Base-by-base conservation (phyloP, 2,113 vertebrate species). In the Motacilla tschutschensis region DNA sequence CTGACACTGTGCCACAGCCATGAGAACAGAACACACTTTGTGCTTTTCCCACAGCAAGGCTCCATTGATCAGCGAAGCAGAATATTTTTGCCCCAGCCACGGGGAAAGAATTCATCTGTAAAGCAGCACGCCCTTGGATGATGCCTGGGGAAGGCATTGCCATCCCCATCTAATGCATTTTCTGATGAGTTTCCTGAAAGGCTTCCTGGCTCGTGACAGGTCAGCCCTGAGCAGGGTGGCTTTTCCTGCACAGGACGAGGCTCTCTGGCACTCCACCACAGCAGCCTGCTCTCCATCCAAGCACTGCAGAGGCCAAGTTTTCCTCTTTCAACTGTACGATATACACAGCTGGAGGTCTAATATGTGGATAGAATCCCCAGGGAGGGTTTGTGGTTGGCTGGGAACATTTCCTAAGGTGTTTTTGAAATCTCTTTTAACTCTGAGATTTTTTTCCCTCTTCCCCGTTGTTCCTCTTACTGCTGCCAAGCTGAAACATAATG, bases 361-460 rank as follows among this genome's bases (percentile, higher is more conserved):
- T 38, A 77, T 6, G 33, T 48, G 75, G 28, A 70, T 1, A 38
- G 41, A 53, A 60, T 67, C 80, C 66, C 74, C 44, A 33, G 77
- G 83, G 88, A 89, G 21, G 67, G 33, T 24, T 84, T 84, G 78
- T 57, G 88, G 83, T 79, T 88, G 84, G 41, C 87, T 67, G 86
- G 83, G 86, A 93, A 92, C 64, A 44, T 88, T 90, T 91, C 78
- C 81, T 82, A 90, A 92, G 92, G 93, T 92, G 88, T 84, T 91
- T 88, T 76, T 91, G 90, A 88, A 84, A 82, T 84, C 64, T 85
- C 78, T 92, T 92, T 92, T 71, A 88, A 87, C 78, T 79, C 54
- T 0, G 8, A 73, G 53, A 86, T 66, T 84, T 79, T 82, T 79
- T 29, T 40, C 18, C n/a, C 44, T 76, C 59, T 86, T 72, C 59